Percentiles rank a stretch among this genome's conserved stretches.
Evolutionary conservation across 2,797 vertebrate genomes (phyloP).

Genomic region (Protonibea diacanthus): DNA sequence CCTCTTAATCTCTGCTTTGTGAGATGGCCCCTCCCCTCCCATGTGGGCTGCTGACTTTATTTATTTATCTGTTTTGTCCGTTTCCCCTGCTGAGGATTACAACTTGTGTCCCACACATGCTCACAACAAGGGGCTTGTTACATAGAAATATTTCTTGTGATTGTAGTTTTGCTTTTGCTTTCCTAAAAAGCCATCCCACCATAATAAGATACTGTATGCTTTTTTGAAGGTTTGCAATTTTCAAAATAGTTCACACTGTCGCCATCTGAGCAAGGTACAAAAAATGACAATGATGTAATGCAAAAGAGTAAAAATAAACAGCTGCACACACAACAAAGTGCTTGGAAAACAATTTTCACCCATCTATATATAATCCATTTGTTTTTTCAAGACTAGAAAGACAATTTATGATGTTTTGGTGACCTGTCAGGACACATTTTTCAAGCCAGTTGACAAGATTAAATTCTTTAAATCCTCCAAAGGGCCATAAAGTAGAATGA

Average conservation of each 20-base stretch:
- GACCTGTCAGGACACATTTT: constrained; percentile 24
- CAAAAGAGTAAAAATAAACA: constrained; percentile 20
- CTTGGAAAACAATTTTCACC: constrained; percentile 37
- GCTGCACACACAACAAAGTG: constrained; percentile 26
- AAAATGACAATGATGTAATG: neutral
- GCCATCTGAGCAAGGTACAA: neutral
- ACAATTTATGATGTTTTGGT: constrained; percentile 45
- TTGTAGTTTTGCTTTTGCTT: neutral
- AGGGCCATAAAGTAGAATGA: constrained; percentile 27
- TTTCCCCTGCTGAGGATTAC: constrained; percentile 52
- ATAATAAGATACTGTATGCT: neutral
- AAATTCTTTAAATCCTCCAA: constrained; percentile 45
- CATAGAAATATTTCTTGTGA: neutral
- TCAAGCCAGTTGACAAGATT: constrained; percentile 70
- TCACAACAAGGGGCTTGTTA: constrained; percentile 18
- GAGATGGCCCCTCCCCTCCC: constrained; percentile 5
- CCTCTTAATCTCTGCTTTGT: constrained; percentile 70
- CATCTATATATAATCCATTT: constrained; percentile 26
- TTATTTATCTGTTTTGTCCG: constrained; percentile 48
- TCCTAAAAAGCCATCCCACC: neutral
- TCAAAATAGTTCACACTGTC: neutral
- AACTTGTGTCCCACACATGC: constrained; percentile 21
- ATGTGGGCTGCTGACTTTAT: constrained; percentile 39
- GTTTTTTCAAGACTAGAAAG: constrained; percentile 12
- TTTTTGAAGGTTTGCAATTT: neutral